Evolutionary conservation across 2,797 vertebrate species (phyloP).

Genomic region (Chromis chromis): DNA sequence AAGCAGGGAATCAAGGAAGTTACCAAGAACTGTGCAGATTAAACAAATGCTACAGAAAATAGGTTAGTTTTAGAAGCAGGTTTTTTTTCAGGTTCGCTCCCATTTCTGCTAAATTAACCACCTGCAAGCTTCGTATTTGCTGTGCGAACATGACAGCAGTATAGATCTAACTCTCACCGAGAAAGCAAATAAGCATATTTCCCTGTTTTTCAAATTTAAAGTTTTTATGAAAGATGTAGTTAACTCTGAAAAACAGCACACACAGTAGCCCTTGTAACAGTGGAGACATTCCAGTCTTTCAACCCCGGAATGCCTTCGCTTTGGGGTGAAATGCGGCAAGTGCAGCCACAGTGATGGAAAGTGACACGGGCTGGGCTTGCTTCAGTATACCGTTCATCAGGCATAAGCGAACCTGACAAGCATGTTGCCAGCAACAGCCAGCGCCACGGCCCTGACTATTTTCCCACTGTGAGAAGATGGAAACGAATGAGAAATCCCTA

Average conservation of each 20-base stretch:
- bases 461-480: slow-evolving; percentile 21
- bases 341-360: slow-evolving; percentile 52
- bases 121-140: not conserved
- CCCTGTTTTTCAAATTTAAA: not conserved
- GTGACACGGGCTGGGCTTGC: slow-evolving; percentile 59
- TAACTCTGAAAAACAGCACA: not conserved
- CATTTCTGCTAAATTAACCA: not conserved
- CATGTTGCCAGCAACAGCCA: slow-evolving; percentile 48
- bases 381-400: slow-evolving; percentile 41
- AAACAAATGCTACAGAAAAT: not conserved
- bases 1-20: not conserved
- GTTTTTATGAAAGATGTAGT: no score
- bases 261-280: not conserved
- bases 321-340: slow-evolving; percentile 38
- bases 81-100: not conserved
- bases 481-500: slow-evolving; percentile 4
- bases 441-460: slow-evolving; percentile 31
- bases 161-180: not conserved
- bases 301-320: slow-evolving; percentile 24
- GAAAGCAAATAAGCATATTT: not conserved
- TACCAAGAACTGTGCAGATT: not conserved
- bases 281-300: slow-evolving; percentile 20
- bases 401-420: slow-evolving; percentile 63
- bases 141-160: not conserved
- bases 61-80: not conserved